phyloP scores from a whole-genome alignment of 1,140 invertebrate species.

The Drosophila truncata region DNA sequence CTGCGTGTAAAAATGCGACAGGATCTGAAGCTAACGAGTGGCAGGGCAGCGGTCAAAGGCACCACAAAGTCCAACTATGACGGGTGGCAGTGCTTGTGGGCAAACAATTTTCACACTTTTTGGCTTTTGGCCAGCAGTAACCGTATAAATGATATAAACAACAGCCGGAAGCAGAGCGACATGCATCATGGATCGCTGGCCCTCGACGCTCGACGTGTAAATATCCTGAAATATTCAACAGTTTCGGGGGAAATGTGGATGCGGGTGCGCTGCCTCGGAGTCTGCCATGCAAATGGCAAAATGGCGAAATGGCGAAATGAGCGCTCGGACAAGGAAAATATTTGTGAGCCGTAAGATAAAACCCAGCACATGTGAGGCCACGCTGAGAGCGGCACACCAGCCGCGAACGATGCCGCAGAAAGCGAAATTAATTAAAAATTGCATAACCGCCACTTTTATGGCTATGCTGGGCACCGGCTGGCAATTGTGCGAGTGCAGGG shows the following conservation, averaged over 20 bases:
- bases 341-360: conserved; percentile 28
- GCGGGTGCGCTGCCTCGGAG: conserved; percentile 20
- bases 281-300: conserved; percentile 51
- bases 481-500: neutral
- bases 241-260: conserved; percentile 25
- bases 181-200: conserved; percentile 25
- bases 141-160: conserved; percentile 70
- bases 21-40: conserved; percentile 23
- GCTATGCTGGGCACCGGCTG: conserved; percentile 15
- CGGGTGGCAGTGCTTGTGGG: conserved; percentile 35
- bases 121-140: conserved; percentile 49
- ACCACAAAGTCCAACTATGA: conserved; percentile 16
- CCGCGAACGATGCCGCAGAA: conserved; percentile 4
- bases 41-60: conserved; percentile 23
- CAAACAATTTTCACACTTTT: conserved; percentile 66
- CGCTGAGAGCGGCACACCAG: conserved; percentile 27
- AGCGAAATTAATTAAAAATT: conserved; percentile 76
- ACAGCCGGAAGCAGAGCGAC: conserved; percentile 34
- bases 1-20: conserved; percentile 53
- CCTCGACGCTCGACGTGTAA: conserved; percentile 34
- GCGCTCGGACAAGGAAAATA: conserved; percentile 14
- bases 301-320: conserved; percentile 16
- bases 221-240: conserved; percentile 73
- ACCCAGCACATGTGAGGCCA: conserved; percentile 19
- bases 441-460: conserved; percentile 54